Percentiles rank a stretch among this genome's conserved stretches.
phyloP scores from a whole-genome alignment of 2,113 vertebrate genomes.

The Setophaga kirtlandii region DNA sequence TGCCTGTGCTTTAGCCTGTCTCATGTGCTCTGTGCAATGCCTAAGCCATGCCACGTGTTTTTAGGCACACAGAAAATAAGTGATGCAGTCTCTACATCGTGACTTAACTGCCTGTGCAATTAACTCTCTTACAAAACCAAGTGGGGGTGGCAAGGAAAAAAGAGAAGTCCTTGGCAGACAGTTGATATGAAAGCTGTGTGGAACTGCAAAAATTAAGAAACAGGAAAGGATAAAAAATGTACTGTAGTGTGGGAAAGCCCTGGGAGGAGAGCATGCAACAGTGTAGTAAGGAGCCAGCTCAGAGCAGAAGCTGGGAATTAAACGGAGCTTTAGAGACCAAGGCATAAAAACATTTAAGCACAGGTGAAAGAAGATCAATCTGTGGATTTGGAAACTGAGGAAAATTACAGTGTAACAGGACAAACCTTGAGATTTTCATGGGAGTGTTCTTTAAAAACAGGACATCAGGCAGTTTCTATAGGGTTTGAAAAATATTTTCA shows the following conservation, averaged over 20 bases:
- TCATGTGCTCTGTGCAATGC: background rate
- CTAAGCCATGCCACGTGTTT: rapidly evolving
- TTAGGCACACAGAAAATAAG: background rate
- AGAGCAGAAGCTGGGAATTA: background rate
- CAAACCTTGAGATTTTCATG: background rate
- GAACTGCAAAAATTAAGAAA: background rate
- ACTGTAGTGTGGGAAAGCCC: background rate
- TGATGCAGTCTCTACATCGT: background rate
- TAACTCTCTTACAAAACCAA: background rate
- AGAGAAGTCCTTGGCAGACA: background rate
- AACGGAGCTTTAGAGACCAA: background rate
- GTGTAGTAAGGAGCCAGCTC: background rate
- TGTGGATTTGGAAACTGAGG: background rate
- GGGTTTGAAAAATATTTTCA: background rate
- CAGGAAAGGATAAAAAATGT: background rate
- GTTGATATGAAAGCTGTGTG: background rate
- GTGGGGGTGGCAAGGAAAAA: background rate
- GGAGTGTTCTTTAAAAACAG: background rate
- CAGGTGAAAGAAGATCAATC: background rate
- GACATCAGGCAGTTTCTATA: background rate
- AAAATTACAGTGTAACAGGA: background rate
- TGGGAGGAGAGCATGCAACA: background rate
- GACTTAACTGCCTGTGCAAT: background rate
- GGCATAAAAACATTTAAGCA: background rate
- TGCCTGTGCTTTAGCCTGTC: background rate